Percentiles rank a stretch among this genome's conserved stretches.
Conservation (phyloP, 2,113 vertebrate species). For the Malaclemys terrapin region DNA sequence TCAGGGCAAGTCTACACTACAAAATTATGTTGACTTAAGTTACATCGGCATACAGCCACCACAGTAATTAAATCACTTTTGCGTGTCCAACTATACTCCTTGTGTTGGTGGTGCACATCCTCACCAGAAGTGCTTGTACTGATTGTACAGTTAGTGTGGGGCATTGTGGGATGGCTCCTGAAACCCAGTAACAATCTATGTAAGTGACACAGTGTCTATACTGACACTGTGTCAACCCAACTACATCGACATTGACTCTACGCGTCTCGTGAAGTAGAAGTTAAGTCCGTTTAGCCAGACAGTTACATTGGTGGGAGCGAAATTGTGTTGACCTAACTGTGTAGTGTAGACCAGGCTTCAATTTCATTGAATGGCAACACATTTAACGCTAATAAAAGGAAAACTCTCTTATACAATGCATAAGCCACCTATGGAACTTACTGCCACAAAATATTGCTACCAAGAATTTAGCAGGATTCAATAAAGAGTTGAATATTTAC, state of each 20-base stretch:
- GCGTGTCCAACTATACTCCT: background rate
- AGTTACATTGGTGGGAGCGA: background rate
- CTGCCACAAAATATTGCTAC: rapidly evolving
- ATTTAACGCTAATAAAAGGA: background rate
- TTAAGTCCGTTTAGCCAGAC: background rate
- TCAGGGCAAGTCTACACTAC: background rate
- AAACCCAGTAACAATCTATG: background rate
- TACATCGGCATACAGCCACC: background rate
- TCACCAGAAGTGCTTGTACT: background rate
- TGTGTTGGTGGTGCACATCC: background rate
- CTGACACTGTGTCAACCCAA: background rate
- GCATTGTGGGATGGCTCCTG: background rate
- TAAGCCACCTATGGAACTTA: background rate
- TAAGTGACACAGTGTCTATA: background rate
- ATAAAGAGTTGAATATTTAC: background rate
- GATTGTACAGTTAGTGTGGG: background rate
- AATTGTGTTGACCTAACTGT: background rate
- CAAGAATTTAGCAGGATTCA: background rate
- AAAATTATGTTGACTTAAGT: background rate
- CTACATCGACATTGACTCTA: background rate
- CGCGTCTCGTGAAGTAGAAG: background rate
- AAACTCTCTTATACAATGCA: background rate
- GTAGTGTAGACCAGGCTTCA: background rate
- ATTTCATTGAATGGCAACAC: background rate
- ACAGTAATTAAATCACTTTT: background rate